Evolutionary conservation across 1,140 invertebrate genomes (phyloP).

Genomic region (Mizuhopecten yessoensis): DNA sequence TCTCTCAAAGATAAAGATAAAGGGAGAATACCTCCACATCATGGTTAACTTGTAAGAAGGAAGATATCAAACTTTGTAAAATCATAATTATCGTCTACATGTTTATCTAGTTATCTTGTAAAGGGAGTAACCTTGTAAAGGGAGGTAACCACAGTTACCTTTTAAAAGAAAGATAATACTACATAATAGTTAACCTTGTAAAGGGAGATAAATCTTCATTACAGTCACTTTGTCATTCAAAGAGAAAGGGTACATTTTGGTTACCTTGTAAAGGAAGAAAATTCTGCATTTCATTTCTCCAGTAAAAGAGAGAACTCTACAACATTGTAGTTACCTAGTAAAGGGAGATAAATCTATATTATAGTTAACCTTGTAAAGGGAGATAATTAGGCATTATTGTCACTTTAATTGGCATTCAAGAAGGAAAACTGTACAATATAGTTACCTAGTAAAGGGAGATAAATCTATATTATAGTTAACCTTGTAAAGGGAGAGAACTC

Average conservation of each 20-base stretch:
- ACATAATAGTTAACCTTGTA: neutral
- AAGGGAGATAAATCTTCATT: neutral
- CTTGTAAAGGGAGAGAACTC: neutral
- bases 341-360: neutral
- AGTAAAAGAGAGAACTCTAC: neutral
- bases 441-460: neutral
- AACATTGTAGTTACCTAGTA: too few relatives aligned
- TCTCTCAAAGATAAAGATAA: neutral
- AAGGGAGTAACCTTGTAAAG: too few relatives aligned
- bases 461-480: neutral
- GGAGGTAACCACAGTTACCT: neutral
- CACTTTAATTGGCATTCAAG: neutral
- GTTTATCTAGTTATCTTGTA: too few relatives aligned
- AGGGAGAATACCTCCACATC: neutral
- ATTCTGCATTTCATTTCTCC: neutral
- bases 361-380: neutral
- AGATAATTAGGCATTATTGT: neutral
- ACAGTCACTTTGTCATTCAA: neutral
- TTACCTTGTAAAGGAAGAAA: neutral
- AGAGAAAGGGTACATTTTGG: too few relatives aligned
- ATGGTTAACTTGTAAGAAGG: neutral
- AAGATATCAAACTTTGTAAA: too few relatives aligned
- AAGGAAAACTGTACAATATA: neutral
- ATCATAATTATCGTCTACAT: too few relatives aligned
- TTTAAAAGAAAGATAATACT: neutral